Evolutionary conservation across 2,113 vertebrate genomes (phyloP), one percentile per base, ranked within the genome.

Genomic region (Cinclus cinclus): DNA sequence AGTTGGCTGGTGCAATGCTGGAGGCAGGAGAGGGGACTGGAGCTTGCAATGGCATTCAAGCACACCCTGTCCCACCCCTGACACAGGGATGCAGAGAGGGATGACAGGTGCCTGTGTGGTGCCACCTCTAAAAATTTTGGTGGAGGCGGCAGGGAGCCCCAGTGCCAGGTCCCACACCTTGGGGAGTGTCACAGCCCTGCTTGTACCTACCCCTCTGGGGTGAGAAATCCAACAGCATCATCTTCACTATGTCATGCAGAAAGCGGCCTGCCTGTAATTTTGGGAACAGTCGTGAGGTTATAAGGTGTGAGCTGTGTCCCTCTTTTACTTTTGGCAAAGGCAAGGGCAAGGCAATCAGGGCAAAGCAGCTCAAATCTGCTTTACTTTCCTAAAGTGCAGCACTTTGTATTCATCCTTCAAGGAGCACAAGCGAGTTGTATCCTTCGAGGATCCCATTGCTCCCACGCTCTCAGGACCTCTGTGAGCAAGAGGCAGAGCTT

Each of bases 81-180:
- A 19, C 58, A 35, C 49, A 35, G 44, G 17, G 41, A 17, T 44
- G 21, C 39, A 83, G 47, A 73, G 80, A 69, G 42, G 39, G 42
- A 22, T 33, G 39, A 27, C 2, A 5, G 20, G 37, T 8, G 5
- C 31, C 58, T 13, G 0, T 16, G 2, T 1, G 5, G 19, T 53
- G 41, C 21, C 56, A 82, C 16, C 18, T 49, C 25, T 58, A 23
- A 79, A 74, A 21, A 15, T 7, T 27, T 10, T 16, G 22, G 31
- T 35, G 41, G 9, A 58, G 3, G 5, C 76, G 63, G 6, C 31
- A 44, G 39, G 19, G 44, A 77, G 27, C 63, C 59, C 15, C 37
- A 63, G 24, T 23, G 28, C 18, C 58, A 49, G 21, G 62, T 67
- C 6, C 75, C 33, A 79, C 23, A 25, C 7, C 39, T 31, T 8